phyloP scores from a whole-genome alignment of 1,140 invertebrate genomes.

The Scaptomyza graminum region DNA sequence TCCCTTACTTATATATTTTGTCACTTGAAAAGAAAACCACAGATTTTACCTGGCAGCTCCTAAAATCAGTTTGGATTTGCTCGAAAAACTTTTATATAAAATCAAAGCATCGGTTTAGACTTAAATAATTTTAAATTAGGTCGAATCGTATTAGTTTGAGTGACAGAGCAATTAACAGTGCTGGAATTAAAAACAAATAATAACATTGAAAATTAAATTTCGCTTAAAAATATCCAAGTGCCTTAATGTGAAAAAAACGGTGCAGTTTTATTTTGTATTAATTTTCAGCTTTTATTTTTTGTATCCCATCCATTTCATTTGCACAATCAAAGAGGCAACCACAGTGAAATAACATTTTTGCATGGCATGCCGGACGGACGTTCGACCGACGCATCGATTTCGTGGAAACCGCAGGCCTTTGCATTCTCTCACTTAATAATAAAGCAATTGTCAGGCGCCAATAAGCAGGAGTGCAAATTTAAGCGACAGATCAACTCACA shows the following conservation, averaged over 20 bases:
- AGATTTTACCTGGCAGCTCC: not conserved
- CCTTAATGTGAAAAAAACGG: not conserved
- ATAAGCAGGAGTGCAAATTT: slow-evolving; percentile 38
- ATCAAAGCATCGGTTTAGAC: not conserved
- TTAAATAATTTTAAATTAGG: slow-evolving; percentile 37
- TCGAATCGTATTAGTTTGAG: slow-evolving; percentile 19
- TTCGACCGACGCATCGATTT: slow-evolving; percentile 32
- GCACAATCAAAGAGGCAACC: slow-evolving; percentile 44
- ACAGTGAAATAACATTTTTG: slow-evolving; percentile 44
- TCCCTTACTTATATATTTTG: not conserved
- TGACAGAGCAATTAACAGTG: slow-evolving; percentile 63
- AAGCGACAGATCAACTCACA: slow-evolving; percentile 50
- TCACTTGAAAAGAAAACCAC: not conserved
- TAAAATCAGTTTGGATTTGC: not conserved
- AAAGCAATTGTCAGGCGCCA: slow-evolving; percentile 41
- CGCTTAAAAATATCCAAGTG: slow-evolving; percentile 34
- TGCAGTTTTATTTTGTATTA: not conserved
- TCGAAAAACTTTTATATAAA: not conserved
- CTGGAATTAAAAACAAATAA: slow-evolving; percentile 67
- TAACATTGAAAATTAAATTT: slow-evolving; percentile 56
- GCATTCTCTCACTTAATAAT: slow-evolving; percentile 35
- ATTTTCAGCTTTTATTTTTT: slow-evolving; percentile 2
- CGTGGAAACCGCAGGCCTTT: not conserved
- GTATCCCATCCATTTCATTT: slow-evolving; percentile 39
- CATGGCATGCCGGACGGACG: slow-evolving; percentile 8